Evolutionary conservation across 2,113 vertebrate genomes (phyloP).

Genomic region (Oreochromis niloticus): DNA sequence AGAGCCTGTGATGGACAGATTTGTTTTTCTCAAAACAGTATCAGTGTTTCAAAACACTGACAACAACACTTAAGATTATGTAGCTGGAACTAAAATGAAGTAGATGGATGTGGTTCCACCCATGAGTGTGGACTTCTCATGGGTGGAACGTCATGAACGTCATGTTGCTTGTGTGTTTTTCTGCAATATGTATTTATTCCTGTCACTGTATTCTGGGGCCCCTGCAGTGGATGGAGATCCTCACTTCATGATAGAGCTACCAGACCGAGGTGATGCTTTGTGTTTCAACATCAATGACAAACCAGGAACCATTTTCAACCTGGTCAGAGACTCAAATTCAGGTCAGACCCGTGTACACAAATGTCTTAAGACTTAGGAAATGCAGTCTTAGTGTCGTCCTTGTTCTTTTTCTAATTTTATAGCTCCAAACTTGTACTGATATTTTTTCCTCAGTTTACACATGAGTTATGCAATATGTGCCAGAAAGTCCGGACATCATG

Average conservation of each 20-base stretch:
- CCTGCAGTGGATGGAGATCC: conserved; percentile 91
- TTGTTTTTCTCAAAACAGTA: not conserved
- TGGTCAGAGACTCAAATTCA: conserved; percentile 81
- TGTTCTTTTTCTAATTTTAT: not conserved
- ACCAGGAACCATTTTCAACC: conserved; percentile 82
- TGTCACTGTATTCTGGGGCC: not conserved
- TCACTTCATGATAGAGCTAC: conserved; percentile 88
- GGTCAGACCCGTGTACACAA: conserved; percentile 58
- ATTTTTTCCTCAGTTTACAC: not conserved
- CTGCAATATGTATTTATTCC: fast-evolving
- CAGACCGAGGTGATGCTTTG: conserved; percentile 78
- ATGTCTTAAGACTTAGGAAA: not conserved
- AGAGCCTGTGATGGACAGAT: not conserved
- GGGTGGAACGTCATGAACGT: fast-evolving
- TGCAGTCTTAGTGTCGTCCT: not conserved
- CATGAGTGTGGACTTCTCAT: not conserved
- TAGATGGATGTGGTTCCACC: not conserved
- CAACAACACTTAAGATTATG: not conserved
- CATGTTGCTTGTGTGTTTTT: not conserved
- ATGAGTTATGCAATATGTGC: not conserved
- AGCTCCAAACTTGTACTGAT: not conserved
- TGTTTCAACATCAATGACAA: conserved; percentile 91
- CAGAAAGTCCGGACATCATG: not conserved
- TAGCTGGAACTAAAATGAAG: not conserved
- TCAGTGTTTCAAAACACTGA: not conserved